Conservation (phyloP, 2,797 vertebrate genomes). For the Tenualosa thibaudeaui region DNA sequence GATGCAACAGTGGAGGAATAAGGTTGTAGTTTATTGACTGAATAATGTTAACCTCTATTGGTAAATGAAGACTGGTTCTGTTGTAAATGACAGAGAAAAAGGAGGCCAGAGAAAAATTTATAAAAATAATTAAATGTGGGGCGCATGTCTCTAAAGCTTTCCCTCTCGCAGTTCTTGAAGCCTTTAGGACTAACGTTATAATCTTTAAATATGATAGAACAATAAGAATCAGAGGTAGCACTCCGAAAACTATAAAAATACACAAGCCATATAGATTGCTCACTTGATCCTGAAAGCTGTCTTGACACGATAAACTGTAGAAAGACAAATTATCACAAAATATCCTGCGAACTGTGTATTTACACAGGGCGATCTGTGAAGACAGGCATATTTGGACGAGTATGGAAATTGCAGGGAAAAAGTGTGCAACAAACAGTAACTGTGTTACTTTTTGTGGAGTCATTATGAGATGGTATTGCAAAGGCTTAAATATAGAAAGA, state of each 20-base stretch:
- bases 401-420: neutral
- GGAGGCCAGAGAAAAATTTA: too few relatives aligned
- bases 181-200: too few relatives aligned
- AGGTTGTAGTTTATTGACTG: too few relatives aligned
- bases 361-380: neutral
- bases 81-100: too few relatives aligned
- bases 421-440: neutral
- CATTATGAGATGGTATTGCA: neutral
- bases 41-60: too few relatives aligned
- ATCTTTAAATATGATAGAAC: neutral
- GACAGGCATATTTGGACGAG: neutral
- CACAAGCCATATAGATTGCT: neutral
- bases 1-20: too few relatives aligned
- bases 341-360: neutral
- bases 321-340: neutral
- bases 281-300: neutral
- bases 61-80: too few relatives aligned
- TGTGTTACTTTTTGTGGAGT: neutral
- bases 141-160: too few relatives aligned
- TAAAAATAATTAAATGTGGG: too few relatives aligned
- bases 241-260: neutral
- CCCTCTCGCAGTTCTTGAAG: too few relatives aligned
- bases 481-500: neutral
- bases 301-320: too few relatives aligned
- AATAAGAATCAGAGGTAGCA: neutral